phyloP scores from a whole-genome alignment of 30 jellyfish, hydroid and myxozoan genomes.

The Chrysaora quinquecirrha region DNA sequence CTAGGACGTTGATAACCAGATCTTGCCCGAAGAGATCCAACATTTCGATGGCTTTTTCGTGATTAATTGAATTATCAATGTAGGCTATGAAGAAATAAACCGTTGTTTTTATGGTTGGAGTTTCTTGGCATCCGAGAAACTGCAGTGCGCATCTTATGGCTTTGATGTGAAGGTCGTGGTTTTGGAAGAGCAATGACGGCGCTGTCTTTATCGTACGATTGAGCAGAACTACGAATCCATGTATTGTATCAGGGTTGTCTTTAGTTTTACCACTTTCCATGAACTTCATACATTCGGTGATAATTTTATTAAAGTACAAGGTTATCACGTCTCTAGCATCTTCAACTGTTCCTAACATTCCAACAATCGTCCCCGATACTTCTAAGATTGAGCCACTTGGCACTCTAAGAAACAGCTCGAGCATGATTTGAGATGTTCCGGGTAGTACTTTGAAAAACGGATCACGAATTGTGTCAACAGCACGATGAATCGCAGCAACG shows the following conservation, averaged over 20 bases:
- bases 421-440: conserved; percentile 37
- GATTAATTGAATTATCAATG: conserved; percentile 38
- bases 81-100: conserved; percentile 57
- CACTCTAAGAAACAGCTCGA: conserved; percentile 33
- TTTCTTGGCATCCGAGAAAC: conserved; percentile 71
- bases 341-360: conserved; percentile 73
- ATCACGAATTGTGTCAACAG: conserved; percentile 83
- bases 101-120: conserved; percentile 81
- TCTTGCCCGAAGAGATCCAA: conserved; percentile 73
- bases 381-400: conserved; percentile 69
- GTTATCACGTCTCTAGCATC: conserved; percentile 13
- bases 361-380: conserved; percentile 67
- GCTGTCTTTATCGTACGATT: conserved; percentile 74
- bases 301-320: conserved; percentile 48
- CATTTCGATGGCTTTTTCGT: conserved; percentile 37
- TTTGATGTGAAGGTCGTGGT: conserved; percentile 49
- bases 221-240: conserved; percentile 72
- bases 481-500: conserved; percentile 57
- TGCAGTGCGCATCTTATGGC: conserved; percentile 51
- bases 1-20: conserved; percentile 41
- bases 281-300: conserved; percentile 21
- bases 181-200: conserved; percentile 46
- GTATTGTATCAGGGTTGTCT: conserved; percentile 72
- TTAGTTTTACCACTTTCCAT: conserved; percentile 39
- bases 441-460: conserved; percentile 62